A percentile compares a stretch with the other conserved stretches of the same genome.
Conservation (phyloP, 1,140 invertebrate genomes). For the Nephila pilipes region DNA sequence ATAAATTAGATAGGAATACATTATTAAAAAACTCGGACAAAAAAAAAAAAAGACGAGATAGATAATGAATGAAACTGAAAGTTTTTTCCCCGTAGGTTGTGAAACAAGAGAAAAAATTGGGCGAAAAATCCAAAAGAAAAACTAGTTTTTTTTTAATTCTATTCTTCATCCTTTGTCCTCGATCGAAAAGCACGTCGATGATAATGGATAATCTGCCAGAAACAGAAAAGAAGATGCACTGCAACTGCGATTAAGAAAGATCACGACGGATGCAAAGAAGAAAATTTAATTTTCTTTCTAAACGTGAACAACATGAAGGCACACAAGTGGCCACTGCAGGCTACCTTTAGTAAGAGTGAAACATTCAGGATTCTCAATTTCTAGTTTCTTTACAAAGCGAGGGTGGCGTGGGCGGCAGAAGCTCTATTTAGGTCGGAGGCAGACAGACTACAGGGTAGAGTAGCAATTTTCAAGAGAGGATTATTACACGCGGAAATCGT, state of each 20-base stretch:
- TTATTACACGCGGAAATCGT: constrained; percentile 54
- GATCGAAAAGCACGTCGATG: constrained; percentile 29
- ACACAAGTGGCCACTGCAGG: background rate
- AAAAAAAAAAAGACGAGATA: background rate
- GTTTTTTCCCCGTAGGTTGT: background rate
- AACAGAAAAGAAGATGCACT: constrained; percentile 32
- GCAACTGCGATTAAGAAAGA: constrained; percentile 14
- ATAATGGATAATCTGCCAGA: constrained; percentile 32
- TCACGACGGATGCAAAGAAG: constrained; percentile 18
- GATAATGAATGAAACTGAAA: background rate
- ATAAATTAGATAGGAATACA: background rate
- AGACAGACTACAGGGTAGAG: background rate
- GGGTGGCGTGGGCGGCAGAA: constrained; percentile 53
- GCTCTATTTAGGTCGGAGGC: constrained; percentile 48
- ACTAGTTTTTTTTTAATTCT: constrained; percentile 4
- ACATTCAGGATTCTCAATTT: constrained; percentile 27
- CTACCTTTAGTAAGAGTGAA: background rate
- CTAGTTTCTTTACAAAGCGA: constrained; percentile 41
- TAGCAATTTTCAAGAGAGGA: constrained; percentile 38
- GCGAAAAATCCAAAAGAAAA: background rate
- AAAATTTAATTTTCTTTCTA: constrained; percentile 51
- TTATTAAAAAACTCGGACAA: background rate
- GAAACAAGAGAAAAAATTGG: background rate
- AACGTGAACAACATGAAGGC: background rate
- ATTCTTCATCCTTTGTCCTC: constrained; percentile 38